Base-by-base conservation (phyloP, 2,888 invertebrate genomes). In the Disparrhopalites patrizii region DNA sequence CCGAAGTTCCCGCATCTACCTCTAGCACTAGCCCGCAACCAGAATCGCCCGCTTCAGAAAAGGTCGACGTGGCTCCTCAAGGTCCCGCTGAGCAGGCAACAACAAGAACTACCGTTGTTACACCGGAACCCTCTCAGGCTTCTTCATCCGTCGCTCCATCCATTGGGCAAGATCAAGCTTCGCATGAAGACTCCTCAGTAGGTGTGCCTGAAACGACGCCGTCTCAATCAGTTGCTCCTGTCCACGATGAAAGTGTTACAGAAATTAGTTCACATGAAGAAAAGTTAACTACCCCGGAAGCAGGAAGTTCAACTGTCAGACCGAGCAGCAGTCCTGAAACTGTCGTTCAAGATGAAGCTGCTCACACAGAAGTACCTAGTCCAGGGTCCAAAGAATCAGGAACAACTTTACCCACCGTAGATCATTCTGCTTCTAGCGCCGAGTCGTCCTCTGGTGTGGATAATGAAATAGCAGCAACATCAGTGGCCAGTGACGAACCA, bases 141-240 rank as follows among this genome's bases (percentile, higher is more conserved):
- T 56, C 56, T 25, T 38, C 57, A n/a, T 40, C 57, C 13, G 40
- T 3, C 27, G 40, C 28, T 28, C 58, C 61, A 30, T 31, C 27
- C 43, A 8, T 43, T 40, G 43, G 28, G 1, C 8, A 10, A 7
- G 13, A 18, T 7, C 5, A 40, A 40, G 40, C 13, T 3, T 18
- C 40, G 40, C 5, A 40, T 3, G 36, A 36, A 36, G 20, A 47
- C 5, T 47, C 47, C 3, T 23, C 47, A 2, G 25, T 25, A 47
- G n/a, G n/a, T 3, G 23, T 3, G 3, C 23, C 25, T 47, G 23
- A 47, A 20, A 47, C 47, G 23, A 47, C 47, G 3, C 47, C 47
- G 10, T 47, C 47, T 18, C 3, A 36, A 36, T 10, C 47, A 3
- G 47, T 10, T 7, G 23, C 20, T 3, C 23, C 47, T 23, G 13